Evolutionary conservation across 2,888 invertebrate genomes (phyloP), one percentile per base, ranked within the genome.

Genomic region (Noctua janthina): DNA sequence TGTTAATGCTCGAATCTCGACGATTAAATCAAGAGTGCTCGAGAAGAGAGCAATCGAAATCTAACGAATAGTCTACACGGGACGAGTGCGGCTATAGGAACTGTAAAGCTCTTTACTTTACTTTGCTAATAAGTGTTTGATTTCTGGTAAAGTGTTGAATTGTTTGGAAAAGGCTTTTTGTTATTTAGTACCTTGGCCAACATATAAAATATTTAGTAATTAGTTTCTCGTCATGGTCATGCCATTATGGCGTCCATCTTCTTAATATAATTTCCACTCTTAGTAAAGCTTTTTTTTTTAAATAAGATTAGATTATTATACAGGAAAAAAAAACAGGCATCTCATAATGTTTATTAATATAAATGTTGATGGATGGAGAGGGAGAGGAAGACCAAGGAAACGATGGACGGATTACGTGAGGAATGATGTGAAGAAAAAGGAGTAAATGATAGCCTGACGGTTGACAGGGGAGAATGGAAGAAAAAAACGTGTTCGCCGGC

Each of bases 1-100:
- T 90, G 87, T 89, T 91, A 91, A 91, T 91, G 90, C 87, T 90
- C 88, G 92, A 92, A 93, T 92, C 92, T 92, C 91, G 91, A 92
- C 91, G 93, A 93, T 93, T 93, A 87, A 90, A 87, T 85, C 87
- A 79, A 89, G 90, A 64, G 87, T 74, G 35, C 89, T 89, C 79
- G 76, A 84, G 81, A 79, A 78, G 76, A 90, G 90, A 90, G 91
- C 91, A 89, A 90, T 91, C 83, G 87, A 90, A 89, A 83, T 76
- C 74, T 88, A 83, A 85, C 81, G 86, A 78, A 76, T 84, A 82
- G 78, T 86, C 74, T 83, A 85, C 79, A 82, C 68, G 74, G 54
- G 15, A 72, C 17, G 56, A 82, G 79, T 66, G 62, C 17, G 74
- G n/a, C 62, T 77, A 83, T 82, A 84, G 73, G 73, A 74, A 74